phyloP scores from a whole-genome alignment of 2,888 invertebrate species.

The Phalera bucephala region DNA sequence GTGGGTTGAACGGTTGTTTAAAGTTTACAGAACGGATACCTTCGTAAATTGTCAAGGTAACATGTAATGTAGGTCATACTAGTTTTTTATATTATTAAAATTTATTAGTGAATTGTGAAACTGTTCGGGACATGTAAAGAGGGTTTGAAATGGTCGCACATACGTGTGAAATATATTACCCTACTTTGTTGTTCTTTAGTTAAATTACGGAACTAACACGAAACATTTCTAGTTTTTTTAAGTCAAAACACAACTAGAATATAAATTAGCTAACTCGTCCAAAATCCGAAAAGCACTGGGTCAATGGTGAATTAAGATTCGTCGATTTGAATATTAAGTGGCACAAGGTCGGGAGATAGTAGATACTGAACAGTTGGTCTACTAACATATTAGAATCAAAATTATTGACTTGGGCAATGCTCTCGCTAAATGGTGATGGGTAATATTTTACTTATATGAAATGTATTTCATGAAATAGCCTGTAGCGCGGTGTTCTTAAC shows the following conservation, averaged over 20 bases:
- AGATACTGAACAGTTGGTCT: constrained; percentile 1
- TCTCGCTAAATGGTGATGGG: no score
- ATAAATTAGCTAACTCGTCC: constrained; percentile 17
- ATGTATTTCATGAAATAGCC: no score
- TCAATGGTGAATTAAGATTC: constrained; percentile 9
- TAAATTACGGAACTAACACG: constrained; percentile 1
- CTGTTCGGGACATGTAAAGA: background rate
- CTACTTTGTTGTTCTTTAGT: background rate
- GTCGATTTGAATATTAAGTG: constrained; percentile 6
- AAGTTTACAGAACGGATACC: no score
- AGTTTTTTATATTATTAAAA: background rate
- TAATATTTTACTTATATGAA: no score
- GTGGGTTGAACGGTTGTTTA: no score
- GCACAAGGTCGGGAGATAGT: constrained; percentile 20
- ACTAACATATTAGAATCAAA: background rate
- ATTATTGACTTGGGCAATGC: no score
- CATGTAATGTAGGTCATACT: constrained; percentile 3
- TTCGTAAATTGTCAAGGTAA: no score
- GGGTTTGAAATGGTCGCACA: background rate
- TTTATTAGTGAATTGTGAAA: no score
- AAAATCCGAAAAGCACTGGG: constrained; percentile 8
- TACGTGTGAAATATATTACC: constrained; percentile 2
- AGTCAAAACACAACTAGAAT: constrained; percentile 3
- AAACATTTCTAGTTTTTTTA: background rate
- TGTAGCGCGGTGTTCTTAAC: no score